Conservation (phyloP, 2,113 vertebrate species). For the Cygnus buccinator region DNA sequence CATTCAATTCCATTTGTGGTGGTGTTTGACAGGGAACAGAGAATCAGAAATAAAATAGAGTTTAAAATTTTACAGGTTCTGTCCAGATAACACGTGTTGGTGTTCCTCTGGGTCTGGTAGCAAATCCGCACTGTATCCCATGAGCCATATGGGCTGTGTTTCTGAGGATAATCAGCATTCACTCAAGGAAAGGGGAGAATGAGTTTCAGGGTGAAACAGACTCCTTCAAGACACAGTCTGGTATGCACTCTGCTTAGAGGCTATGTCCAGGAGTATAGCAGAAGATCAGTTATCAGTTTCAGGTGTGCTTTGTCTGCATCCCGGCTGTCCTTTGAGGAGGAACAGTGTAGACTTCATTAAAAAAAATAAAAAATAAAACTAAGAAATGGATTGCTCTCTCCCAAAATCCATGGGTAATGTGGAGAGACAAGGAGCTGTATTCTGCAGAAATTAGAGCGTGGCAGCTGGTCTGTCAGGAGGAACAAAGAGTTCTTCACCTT, state of each 20-base stretch:
- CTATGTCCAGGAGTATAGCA: neutral
- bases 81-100: neutral
- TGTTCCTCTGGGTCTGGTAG: neutral
- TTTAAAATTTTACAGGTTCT: neutral
- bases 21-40: neutral
- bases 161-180: neutral
- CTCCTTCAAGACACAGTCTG: accelerated
- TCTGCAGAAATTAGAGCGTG: conserved; percentile 84
- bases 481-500: conserved; percentile 80
- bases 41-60: neutral
- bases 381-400: neutral
- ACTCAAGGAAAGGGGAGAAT: neutral
- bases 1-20: neutral
- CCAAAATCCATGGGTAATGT: conserved; percentile 40
- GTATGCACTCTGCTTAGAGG: neutral
- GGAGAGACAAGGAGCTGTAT: conserved; percentile 81
- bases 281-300: neutral
- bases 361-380: neutral
- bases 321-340: neutral
- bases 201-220: neutral
- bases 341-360: neutral
- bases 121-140: neutral
- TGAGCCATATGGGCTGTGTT: neutral
- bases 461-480: conserved; percentile 80
- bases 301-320: neutral